These are phyloP conservation scores for Anguilla anguilla DNA, from an alignment of 2,797 vertebrate genomes.

Conservation along the genomic window DNA sequence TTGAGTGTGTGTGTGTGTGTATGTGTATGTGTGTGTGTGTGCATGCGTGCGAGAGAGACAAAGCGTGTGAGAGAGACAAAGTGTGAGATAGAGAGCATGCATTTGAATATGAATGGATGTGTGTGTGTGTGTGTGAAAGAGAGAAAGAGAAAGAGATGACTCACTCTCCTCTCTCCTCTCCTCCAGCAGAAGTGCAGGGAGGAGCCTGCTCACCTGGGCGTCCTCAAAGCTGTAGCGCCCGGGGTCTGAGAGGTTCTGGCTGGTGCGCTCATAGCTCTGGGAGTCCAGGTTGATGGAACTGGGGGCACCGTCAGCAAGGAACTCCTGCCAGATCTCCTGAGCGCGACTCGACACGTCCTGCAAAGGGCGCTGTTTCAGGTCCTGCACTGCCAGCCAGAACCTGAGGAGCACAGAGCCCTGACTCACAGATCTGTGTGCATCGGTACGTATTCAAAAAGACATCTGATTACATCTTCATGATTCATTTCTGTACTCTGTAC, in stretches of 20 bases:
- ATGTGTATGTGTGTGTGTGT: constrained; percentile 19
- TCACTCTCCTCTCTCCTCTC: not conserved
- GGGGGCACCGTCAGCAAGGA: constrained; percentile 90
- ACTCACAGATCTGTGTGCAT: not conserved
- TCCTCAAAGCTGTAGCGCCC: constrained; percentile 94
- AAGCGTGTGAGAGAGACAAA: not conserved
- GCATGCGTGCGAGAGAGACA: not conserved
- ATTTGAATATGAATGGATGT: not conserved
- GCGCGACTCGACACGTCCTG: constrained; percentile 85
- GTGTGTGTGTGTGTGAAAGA: not conserved
- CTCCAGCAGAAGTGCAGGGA: not conserved
- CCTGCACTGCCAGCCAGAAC: constrained; percentile 95
- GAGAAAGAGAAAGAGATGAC: not conserved
- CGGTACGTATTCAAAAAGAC: not conserved
- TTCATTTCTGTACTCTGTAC: too few species aligned
- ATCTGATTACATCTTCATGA: not conserved
- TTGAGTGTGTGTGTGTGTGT: not conserved
- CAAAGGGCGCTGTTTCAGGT: constrained; percentile 87
- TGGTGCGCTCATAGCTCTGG: constrained; percentile 93
- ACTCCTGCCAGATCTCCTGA: constrained; percentile 96
- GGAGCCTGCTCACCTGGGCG: constrained; percentile 79
- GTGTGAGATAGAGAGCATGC: not conserved
- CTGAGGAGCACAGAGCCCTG: constrained; percentile 58
- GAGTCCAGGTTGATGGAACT: constrained; percentile 96
- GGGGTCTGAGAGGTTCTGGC: constrained; percentile 92